Percentiles rank a stretch among this genome's conserved stretches.
Evolutionary conservation across 2,888 invertebrate species (phyloP).

Genomic region (Agriotes lineatus): DNA sequence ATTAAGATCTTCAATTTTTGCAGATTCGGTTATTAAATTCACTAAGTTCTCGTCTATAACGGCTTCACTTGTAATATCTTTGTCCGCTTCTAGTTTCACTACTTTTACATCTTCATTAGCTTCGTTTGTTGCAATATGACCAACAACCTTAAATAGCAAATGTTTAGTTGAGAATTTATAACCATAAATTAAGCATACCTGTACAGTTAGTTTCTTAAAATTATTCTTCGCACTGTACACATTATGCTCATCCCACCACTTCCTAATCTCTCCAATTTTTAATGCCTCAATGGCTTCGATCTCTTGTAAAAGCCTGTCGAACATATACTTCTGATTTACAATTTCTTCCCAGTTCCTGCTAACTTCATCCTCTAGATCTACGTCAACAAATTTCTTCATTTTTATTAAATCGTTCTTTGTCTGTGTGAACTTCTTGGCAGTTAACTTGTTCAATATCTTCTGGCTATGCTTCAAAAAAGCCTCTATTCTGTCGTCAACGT

Average conservation of each 20-base stretch:
- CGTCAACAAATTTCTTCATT: conserved; percentile 81
- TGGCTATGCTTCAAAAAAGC: conserved; percentile 76
- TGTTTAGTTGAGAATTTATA: too few species aligned
- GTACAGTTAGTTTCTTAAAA: conserved; percentile 69
- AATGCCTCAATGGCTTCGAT: conserved; percentile 70
- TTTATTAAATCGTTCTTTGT: conserved; percentile 79
- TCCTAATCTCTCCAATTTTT: conserved; percentile 66
- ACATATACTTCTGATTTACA: conserved; percentile 77
- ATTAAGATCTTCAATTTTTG: too few species aligned
- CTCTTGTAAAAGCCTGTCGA: conserved; percentile 81
- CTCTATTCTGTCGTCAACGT: conserved; percentile 81
- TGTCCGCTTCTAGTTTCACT: too few species aligned
- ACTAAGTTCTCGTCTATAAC: too few species aligned
- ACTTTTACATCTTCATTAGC: neutral
- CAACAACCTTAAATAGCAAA: too few species aligned
- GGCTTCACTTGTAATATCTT: too few species aligned
- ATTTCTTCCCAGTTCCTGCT: conserved; percentile 87
- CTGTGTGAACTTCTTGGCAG: conserved; percentile 72
- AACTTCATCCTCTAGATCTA: conserved; percentile 82
- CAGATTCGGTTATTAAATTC: too few species aligned
- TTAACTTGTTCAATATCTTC: conserved; percentile 71
- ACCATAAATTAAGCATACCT: too few species aligned
- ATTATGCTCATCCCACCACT: conserved; percentile 70
- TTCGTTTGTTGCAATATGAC: neutral
- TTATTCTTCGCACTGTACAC: conserved; percentile 65